A percentile compares a stretch with the other conserved stretches of the same genome.
These are phyloP conservation scores for Subanguina moxae DNA, from an alignment of 1,140 invertebrate species.

Conservation along the genomic window DNA sequence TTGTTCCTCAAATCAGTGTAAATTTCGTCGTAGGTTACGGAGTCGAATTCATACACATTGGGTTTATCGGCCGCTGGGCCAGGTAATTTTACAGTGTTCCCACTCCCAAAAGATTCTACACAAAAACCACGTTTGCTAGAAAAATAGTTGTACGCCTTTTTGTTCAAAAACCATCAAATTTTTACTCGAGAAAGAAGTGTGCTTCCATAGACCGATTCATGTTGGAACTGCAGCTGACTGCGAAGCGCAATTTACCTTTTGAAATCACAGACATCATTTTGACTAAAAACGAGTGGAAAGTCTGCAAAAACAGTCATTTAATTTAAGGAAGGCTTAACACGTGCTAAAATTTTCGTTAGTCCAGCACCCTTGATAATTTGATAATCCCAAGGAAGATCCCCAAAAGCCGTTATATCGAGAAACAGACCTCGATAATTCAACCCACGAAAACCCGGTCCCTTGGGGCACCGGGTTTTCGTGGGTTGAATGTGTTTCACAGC, in stretches of 20 bases:
- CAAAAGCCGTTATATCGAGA: no score
- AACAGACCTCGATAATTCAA: no score
- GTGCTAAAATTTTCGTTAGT: no score
- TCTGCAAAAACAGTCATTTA: no score
- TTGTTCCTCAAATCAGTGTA: conserved; percentile 82
- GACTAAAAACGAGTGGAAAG: no score
- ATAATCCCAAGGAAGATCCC: no score
- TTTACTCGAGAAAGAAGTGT: conserved; percentile 81
- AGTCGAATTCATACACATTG: conserved; percentile 96
- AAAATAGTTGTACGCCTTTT: conserved; percentile 10
- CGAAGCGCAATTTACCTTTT: conserved; percentile 61
- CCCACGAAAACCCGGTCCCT: no score
- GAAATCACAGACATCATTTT: conserved; percentile 25
- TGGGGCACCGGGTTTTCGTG: no score
- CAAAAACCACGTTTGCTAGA: conserved; percentile 88
- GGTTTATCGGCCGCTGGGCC: conserved; percentile 88
- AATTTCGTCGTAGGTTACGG: conserved; percentile 86
- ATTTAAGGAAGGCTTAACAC: no score
- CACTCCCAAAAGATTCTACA: conserved; percentile 93
- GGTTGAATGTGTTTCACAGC: no score
- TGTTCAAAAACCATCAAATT: conserved; percentile 9
- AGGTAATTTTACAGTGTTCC: conserved; percentile 86
- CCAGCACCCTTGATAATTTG: no score
- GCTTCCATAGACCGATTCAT: conserved; percentile 99
- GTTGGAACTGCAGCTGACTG: conserved; percentile 95